Evolutionary conservation across 2,888 invertebrate species (phyloP).

Genomic region (Nesidiocoris tenuis): DNA sequence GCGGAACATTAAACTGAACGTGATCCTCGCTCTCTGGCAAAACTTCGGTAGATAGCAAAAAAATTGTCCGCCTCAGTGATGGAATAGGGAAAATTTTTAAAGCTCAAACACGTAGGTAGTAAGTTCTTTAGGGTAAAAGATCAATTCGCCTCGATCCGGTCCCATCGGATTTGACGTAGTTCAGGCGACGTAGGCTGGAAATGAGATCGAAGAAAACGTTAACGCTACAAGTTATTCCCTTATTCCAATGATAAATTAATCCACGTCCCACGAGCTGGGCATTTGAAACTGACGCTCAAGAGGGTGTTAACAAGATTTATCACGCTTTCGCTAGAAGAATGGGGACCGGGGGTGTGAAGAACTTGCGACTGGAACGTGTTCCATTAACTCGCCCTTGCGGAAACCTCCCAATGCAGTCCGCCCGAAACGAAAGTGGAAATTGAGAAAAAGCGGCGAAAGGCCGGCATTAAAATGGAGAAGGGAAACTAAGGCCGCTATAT

Average conservation of each 20-base stretch:
- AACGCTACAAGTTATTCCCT: neutral
- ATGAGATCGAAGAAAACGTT: neutral
- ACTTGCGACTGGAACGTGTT: slow-evolving; percentile 40
- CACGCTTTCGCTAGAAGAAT: slow-evolving; percentile 30
- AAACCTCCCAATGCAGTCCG: neutral
- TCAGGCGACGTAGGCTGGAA: too few species aligned
- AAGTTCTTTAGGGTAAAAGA: too few species aligned
- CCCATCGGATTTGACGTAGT: too few species aligned
- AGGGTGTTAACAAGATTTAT: slow-evolving; percentile 39
- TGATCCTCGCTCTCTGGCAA: too few species aligned
- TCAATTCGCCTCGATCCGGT: too few species aligned
- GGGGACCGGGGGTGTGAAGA: neutral
- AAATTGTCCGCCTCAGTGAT: too few species aligned
- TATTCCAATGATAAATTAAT: slow-evolving; percentile 14
- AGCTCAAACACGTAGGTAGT: too few species aligned
- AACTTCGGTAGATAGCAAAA: too few species aligned
- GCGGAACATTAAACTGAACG: too few species aligned
- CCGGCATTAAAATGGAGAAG: slow-evolving; percentile 10
- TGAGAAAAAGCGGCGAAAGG: slow-evolving; percentile 21
- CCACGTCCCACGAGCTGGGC: neutral
- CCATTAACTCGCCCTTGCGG: slow-evolving; percentile 32
- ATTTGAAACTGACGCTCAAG: slow-evolving; percentile 1
- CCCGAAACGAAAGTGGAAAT: slow-evolving; percentile 29
- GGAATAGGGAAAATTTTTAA: too few species aligned
- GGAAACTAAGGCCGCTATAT: neutral